Conservation (phyloP, 1,140 invertebrate genomes). For the Drosophila nikananu region DNA sequence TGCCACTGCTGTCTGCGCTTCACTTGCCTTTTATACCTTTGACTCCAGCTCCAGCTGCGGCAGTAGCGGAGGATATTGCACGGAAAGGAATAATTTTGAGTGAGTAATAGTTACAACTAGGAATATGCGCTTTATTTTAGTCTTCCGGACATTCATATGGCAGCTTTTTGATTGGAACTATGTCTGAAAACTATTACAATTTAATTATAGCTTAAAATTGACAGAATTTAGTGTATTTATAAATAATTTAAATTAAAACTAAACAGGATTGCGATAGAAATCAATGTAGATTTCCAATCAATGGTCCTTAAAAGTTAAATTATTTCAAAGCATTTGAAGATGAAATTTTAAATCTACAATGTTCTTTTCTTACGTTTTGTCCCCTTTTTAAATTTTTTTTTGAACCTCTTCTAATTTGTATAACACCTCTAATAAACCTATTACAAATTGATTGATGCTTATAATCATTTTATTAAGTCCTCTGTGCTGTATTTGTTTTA, state of each 20-base stretch:
- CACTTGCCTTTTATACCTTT: slow-evolving; percentile 58
- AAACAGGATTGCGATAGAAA: too few relatives aligned
- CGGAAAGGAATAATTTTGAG: neutral
- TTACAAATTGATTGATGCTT: neutral
- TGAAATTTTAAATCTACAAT: too few relatives aligned
- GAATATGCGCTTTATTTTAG: too few relatives aligned
- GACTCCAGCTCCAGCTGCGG: slow-evolving; percentile 18
- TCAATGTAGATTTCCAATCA: too few relatives aligned
- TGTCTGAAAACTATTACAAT: neutral
- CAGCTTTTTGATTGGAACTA: neutral
- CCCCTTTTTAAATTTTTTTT: too few relatives aligned
- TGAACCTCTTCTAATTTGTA: too few relatives aligned
- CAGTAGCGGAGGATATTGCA: slow-evolving; percentile 13
- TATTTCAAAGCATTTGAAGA: too few relatives aligned
- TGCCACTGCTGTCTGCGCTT: slow-evolving; percentile 56
- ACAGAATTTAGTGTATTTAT: too few relatives aligned
- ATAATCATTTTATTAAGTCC: neutral
- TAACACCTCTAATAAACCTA: neutral
- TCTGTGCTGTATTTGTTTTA: neutral
- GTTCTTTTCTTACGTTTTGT: too few relatives aligned
- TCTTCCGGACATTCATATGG: too few relatives aligned
- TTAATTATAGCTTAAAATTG: neutral
- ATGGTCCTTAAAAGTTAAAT: too few relatives aligned
- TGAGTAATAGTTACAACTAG: neutral
- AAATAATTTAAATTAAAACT: too few relatives aligned